Conservation (phyloP, 2,113 vertebrate species). For the Cyanistes caeruleus region DNA sequence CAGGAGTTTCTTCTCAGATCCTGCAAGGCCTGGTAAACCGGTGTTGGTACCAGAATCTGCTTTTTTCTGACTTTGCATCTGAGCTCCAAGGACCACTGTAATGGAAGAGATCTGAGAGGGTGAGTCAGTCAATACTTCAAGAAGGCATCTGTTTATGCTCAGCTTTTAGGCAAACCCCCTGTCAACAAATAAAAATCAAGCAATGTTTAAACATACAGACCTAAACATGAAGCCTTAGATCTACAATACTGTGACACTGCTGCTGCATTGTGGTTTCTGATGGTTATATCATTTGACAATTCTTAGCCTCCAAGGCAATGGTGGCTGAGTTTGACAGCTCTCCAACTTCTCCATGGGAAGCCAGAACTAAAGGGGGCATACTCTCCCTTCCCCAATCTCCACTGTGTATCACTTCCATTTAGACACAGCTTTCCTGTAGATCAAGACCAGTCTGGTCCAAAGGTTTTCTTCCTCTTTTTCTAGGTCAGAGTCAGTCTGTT, state of each 20-base stretch:
- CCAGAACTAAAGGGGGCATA: not conserved
- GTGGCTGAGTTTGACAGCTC: not conserved
- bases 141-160: not conserved
- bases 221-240: not conserved
- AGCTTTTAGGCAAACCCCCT: not conserved
- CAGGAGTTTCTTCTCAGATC: not conserved
- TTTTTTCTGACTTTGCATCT: not conserved
- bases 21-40: not conserved
- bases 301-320: not conserved
- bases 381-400: not conserved
- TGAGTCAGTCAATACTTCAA: not conserved
- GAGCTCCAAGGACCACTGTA: not conserved
- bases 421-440: not conserved
- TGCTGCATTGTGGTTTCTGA: not conserved
- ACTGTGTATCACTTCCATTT: not conserved
- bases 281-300: not conserved
- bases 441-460: not conserved
- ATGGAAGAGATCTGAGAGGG: not conserved
- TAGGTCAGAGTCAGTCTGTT: not conserved
- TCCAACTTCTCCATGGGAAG: not conserved
- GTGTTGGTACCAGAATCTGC: not conserved
- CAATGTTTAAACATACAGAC: not conserved
- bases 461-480: not conserved
- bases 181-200: not conserved
- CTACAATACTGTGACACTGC: not conserved